A percentile compares a stretch with the other conserved stretches of the same genome.
phyloP scores from a whole-genome alignment of 2,797 vertebrate genomes.

The Simalia tracyae region DNA sequence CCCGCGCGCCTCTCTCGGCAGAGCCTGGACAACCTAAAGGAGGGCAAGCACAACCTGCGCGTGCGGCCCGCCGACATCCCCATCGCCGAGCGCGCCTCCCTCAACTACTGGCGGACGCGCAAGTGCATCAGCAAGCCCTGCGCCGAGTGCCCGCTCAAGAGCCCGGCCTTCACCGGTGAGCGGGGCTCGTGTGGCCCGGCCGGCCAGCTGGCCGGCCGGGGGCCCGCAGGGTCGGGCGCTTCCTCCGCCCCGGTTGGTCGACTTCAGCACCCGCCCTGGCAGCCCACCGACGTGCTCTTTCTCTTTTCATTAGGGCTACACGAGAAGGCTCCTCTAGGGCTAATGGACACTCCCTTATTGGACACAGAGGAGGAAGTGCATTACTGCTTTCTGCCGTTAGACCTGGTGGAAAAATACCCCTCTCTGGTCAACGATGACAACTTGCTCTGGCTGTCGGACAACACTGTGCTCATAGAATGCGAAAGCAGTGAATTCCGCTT shows the following conservation, averaged over 20 bases:
- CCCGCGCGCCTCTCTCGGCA: conserved; percentile 38
- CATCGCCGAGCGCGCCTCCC: conserved; percentile 64
- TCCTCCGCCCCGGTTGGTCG: no score
- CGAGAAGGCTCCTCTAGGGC: conserved; percentile 70
- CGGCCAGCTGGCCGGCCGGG: no score
- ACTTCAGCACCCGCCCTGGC: no score
- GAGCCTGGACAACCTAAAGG: conserved; percentile 70
- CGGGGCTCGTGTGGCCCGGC: no score
- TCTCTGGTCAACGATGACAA: conserved; percentile 71
- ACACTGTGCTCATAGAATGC: conserved; percentile 68
- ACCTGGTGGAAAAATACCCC: conserved; percentile 69
- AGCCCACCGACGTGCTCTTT: neutral
- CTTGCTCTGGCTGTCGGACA: conserved; percentile 74
- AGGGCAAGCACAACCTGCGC: conserved; percentile 65
- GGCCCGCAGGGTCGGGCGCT: no score
- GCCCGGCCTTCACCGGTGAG: conserved; percentile 68
- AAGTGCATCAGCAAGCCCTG: conserved; percentile 68
- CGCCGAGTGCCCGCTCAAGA: conserved; percentile 65
- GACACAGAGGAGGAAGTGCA: conserved; percentile 72
- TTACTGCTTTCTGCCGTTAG: conserved; percentile 74
- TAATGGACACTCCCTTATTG: conserved; percentile 70
- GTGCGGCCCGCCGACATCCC: conserved; percentile 66
- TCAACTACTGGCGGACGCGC: conserved; percentile 68
- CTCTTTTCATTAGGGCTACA: conserved; percentile 59
- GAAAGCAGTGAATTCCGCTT: conserved; percentile 72